Conservation (phyloP, 2,113 vertebrate species). For the Ancistrus triradiatus region DNA sequence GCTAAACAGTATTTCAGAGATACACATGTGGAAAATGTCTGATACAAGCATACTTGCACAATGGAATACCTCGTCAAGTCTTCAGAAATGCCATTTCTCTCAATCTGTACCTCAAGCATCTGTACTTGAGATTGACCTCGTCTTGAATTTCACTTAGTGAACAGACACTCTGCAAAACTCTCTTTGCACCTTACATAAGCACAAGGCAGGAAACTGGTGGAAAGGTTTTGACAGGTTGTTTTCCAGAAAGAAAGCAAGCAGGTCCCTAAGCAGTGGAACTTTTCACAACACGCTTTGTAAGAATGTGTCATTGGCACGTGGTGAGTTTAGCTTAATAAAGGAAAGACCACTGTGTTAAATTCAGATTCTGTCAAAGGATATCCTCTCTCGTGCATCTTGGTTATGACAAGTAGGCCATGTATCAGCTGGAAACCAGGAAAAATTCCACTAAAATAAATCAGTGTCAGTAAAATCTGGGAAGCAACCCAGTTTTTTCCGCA, state of each 20-base stretch:
- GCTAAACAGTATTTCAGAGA: conserved; percentile 8
- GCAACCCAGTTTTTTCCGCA: conserved; percentile 11
- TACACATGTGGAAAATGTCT: not conserved
- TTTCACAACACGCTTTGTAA: conserved; percentile 34
- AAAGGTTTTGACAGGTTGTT: conserved; percentile 54
- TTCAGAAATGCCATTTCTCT: conserved; percentile 22
- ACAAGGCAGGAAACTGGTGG: conserved; percentile 54
- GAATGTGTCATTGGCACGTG: conserved; percentile 34
- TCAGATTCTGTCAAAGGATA: not conserved
- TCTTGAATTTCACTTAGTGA: conserved; percentile 42
- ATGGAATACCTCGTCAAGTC: conserved; percentile 5
- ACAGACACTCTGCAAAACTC: conserved; percentile 44
- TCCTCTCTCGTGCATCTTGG: conserved; percentile 1
- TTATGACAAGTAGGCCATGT: conserved; percentile 22
- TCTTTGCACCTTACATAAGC: conserved; percentile 53
- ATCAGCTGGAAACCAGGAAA: conserved; percentile 31
- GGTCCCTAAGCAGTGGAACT: conserved; percentile 19
- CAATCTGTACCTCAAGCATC: conserved; percentile 13
- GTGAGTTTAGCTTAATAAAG: conserved; percentile 17
- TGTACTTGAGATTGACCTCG: conserved; percentile 10
- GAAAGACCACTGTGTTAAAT: conserved; percentile 7
- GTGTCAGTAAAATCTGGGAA: conserved; percentile 20
- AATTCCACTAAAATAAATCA: conserved; percentile 34
- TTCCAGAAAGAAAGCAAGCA: conserved; percentile 51
- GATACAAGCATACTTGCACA: conserved; percentile 3